phyloP scores from a whole-genome alignment of 2,113 vertebrate genomes.

The Scomber colias region DNA sequence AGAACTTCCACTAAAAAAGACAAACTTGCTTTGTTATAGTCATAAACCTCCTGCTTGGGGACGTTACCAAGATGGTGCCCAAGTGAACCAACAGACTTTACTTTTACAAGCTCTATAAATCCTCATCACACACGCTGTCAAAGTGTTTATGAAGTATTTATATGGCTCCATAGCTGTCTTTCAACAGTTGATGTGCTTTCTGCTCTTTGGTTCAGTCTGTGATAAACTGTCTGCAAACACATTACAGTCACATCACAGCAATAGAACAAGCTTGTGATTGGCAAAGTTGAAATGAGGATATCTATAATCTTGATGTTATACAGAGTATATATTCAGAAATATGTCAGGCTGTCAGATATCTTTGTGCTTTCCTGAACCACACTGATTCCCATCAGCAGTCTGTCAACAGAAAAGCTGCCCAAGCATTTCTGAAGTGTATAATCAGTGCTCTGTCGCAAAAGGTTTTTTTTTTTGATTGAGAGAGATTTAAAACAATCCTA shows the following conservation, averaged over 20 bases:
- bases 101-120: conserved; percentile 8
- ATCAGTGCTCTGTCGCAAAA: neutral
- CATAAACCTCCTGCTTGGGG: neutral
- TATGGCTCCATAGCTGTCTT: conserved; percentile 7
- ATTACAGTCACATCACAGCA: conserved; percentile 7
- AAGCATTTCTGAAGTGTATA: no score
- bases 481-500: neutral
- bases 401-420: no score
- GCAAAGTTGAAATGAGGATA: neutral
- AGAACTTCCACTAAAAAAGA: neutral
- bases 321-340: neutral
- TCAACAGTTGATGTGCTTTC: neutral
- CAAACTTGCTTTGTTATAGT: neutral
- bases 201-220: neutral
- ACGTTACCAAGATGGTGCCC: neutral
- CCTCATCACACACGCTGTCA: conserved; percentile 12
- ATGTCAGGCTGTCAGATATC: neutral
- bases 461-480: neutral
- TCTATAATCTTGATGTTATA: neutral
- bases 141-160: conserved; percentile 6
- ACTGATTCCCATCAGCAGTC: no score
- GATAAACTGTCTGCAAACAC: neutral
- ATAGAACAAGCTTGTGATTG: neutral
- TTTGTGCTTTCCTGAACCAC: neutral
- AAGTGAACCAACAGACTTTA: conserved; percentile 1